Evolutionary conservation across 2,113 vertebrate species (phyloP).

Genomic region (Ailurus styani): DNA sequence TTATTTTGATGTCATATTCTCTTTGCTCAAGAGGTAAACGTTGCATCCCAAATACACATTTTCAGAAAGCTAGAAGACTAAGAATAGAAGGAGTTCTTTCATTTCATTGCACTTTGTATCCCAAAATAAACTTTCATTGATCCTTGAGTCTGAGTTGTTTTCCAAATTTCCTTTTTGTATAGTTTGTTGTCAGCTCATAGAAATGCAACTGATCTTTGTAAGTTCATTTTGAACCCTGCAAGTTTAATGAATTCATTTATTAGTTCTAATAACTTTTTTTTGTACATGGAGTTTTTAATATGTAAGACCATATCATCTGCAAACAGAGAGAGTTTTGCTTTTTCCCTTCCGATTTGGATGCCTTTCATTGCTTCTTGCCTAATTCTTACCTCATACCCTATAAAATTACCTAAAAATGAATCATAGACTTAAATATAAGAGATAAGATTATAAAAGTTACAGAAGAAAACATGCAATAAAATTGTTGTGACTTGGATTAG

Average conservation of each 20-base stretch:
- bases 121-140: neutral
- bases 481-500: neutral
- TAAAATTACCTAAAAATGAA: neutral
- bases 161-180: neutral
- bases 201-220: neutral
- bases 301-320: neutral
- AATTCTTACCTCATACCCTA: neutral
- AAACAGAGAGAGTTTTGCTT: neutral
- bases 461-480: neutral
- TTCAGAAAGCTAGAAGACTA: neutral
- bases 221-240: neutral
- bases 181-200: neutral
- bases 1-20: constrained; percentile 3
- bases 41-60: neutral
- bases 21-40: neutral
- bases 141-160: neutral
- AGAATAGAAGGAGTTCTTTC: neutral
- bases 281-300: neutral
- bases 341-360: neutral
- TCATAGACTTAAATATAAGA: neutral
- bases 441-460: neutral
- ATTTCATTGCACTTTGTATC: neutral
- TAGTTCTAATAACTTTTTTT: neutral
- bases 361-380: neutral
- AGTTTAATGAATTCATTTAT: neutral